A percentile compares a stretch with the other conserved stretches of the same genome.
phyloP scores from a whole-genome alignment of 2,888 invertebrate species.

The Matsumyia berberina region DNA sequence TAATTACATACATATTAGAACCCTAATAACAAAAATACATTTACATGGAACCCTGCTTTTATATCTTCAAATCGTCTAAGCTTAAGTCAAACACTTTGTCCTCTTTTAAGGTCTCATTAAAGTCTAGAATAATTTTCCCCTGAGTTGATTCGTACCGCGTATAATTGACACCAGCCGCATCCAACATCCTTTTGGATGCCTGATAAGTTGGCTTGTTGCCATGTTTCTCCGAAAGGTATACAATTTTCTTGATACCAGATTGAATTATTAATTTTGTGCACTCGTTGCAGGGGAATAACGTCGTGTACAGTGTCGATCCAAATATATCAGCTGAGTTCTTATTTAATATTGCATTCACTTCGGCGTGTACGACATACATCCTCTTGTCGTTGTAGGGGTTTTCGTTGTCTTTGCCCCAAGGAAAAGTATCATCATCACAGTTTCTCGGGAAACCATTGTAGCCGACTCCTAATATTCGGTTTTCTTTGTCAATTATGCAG shows the following conservation, averaged over 20 bases:
- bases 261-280: slow-evolving; percentile 99
- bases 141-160: slow-evolving; percentile 88
- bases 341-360: slow-evolving; percentile 98
- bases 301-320: slow-evolving; percentile 93
- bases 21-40: too few relatives aligned
- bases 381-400: slow-evolving; percentile 90
- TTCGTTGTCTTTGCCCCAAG: slow-evolving; percentile 90
- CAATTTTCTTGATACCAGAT: slow-evolving; percentile 91
- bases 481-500: slow-evolving; percentile 94
- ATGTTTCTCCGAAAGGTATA: slow-evolving; percentile 94
- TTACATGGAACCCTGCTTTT: too few relatives aligned
- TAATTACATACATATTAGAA: too few relatives aligned
- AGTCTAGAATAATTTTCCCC: slow-evolving; percentile 88
- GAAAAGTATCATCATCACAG: slow-evolving; percentile 94
- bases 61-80: background rate
- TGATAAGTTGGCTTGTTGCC: slow-evolving; percentile 87
- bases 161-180: slow-evolving; percentile 90
- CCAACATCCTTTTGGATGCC: slow-evolving; percentile 93
- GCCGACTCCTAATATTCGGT: slow-evolving; percentile 95
- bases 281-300: slow-evolving; percentile 98
- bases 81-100: slow-evolving; percentile 78
- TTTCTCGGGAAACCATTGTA: slow-evolving; percentile 99
- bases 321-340: slow-evolving; percentile 91
- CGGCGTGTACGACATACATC: slow-evolving; percentile 98
- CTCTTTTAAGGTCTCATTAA: slow-evolving; percentile 82